These are phyloP conservation scores for Drosophila prosaltans DNA, from an alignment of 1,140 invertebrate species.

Conservation along the genomic window DNA sequence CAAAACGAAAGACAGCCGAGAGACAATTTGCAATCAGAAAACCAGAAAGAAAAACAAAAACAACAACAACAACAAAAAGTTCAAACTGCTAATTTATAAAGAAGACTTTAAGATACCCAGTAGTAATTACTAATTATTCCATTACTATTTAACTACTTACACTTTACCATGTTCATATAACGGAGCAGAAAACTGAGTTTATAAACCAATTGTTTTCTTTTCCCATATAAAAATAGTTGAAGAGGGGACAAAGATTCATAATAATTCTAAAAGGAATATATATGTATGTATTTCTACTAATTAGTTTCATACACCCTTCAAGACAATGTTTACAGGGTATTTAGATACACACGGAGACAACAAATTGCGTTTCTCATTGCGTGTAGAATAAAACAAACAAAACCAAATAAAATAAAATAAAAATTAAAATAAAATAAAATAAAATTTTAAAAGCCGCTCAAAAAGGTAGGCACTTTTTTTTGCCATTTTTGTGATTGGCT, in stretches of 20 bases:
- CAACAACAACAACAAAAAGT: conserved; percentile 9
- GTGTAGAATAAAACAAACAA: conserved; percentile 36
- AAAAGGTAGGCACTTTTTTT: conserved; percentile 58
- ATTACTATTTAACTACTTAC: no score
- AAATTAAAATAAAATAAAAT: conserved; percentile 58
- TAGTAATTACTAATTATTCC: no score
- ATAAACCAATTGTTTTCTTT: no score
- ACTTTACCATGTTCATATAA: no score
- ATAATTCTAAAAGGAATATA: no score
- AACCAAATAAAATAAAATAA: conserved; percentile 64
- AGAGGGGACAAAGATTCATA: no score
- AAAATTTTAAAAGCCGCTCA: conserved; percentile 68
- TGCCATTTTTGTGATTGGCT: conserved; percentile 76
- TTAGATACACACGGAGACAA: conserved; percentile 36
- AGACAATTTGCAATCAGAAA: conserved; percentile 77
- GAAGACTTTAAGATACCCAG: no score
- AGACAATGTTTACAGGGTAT: not conserved
- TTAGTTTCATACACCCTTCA: not conserved
- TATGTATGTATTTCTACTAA: no score
- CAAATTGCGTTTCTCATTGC: conserved; percentile 72
- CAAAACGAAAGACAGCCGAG: conserved; percentile 75
- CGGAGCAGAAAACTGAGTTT: no score
- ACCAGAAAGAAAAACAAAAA: conserved; percentile 71
- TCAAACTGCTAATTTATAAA: not conserved
- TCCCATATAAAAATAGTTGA: no score